Conservation (phyloP, 2,113 vertebrate species). For the Shinisaurus crocodilurus region DNA sequence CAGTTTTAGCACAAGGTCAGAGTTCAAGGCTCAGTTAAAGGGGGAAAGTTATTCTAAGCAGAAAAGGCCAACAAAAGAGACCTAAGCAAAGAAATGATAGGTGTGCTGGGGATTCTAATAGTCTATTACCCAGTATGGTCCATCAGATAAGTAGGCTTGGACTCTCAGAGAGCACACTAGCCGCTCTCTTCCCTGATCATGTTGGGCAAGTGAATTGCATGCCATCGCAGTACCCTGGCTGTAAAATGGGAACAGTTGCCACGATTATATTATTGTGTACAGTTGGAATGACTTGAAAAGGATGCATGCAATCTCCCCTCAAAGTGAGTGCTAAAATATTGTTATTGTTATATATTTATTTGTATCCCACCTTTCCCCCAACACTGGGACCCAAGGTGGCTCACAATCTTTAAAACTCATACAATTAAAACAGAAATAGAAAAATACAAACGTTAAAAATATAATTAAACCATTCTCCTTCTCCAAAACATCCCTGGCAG, state of each 20-base stretch:
- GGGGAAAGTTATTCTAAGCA: neutral
- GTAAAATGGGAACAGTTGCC: neutral
- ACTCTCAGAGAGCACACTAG: neutral
- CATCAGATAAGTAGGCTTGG: neutral
- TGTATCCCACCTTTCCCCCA: too few relatives aligned
- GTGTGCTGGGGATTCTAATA: neutral
- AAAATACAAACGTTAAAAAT: too few relatives aligned
- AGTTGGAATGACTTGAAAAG: neutral
- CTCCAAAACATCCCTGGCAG: neutral
- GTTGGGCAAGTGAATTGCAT: neutral
- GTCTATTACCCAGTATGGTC: neutral
- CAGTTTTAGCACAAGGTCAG: slow-evolving; percentile 35
- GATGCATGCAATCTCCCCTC: neutral
- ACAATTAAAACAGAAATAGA: too few relatives aligned
- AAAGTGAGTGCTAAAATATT: neutral
- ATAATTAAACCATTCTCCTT: neutral
- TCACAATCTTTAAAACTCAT: too few relatives aligned
- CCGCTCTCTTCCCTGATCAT: neutral
- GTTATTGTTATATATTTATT: too few relatives aligned
- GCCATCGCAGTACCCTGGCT: neutral
- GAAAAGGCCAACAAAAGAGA: neutral
- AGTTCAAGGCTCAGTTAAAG: slow-evolving; percentile 16
- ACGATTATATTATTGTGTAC: neutral
- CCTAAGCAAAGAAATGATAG: neutral
- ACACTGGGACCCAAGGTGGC: too few relatives aligned